Evolutionary conservation across 2,888 invertebrate species (phyloP).

Genomic region (Cosmopolites sordidus): DNA sequence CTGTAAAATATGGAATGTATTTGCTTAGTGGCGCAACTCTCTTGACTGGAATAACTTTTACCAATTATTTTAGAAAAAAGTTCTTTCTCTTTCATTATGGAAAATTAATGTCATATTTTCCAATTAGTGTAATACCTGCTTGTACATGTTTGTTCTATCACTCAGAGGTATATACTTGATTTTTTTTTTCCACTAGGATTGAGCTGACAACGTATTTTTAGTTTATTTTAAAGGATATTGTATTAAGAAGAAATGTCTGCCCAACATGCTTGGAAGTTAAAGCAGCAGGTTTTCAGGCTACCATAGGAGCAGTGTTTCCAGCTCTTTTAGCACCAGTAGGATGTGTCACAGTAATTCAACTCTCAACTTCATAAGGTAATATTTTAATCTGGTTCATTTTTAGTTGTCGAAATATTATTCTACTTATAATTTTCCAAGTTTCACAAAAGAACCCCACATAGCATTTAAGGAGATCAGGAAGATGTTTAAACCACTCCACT

Average conservation of each 20-base stretch:
- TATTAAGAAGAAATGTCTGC: slow-evolving; percentile 56
- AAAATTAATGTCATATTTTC: slow-evolving; percentile 57
- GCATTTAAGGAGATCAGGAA: slow-evolving; percentile 53
- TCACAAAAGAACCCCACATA: slow-evolving; percentile 55
- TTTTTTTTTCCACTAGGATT: not conserved
- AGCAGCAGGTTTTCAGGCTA: slow-evolving; percentile 55
- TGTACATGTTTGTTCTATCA: slow-evolving; percentile 50
- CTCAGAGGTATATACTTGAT: slow-evolving; percentile 25
- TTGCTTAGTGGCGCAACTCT: slow-evolving; percentile 54
- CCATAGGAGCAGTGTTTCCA: slow-evolving; percentile 57
- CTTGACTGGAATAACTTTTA: slow-evolving; percentile 57
- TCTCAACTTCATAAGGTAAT: not conserved
- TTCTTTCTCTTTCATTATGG: slow-evolving; percentile 59
- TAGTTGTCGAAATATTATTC: slow-evolving; percentile 60
- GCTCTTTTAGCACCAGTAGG: slow-evolving; percentile 57
- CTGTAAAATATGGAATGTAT: slow-evolving; percentile 51
- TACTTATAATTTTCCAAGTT: slow-evolving; percentile 61
- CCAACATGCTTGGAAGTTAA: slow-evolving; percentile 62
- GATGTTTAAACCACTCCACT: slow-evolving; percentile 54
- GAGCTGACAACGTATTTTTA: slow-evolving; percentile 35
- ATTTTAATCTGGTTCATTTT: slow-evolving; percentile 35
- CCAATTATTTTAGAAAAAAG: slow-evolving; percentile 58
- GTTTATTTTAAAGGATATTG: slow-evolving; percentile 55
- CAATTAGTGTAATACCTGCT: slow-evolving; percentile 59
- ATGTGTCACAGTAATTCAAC: slow-evolving; percentile 54